These are phyloP conservation scores for Prosapia bicincta DNA, from an alignment of 2,888 invertebrate species.

Conservation along the genomic window DNA sequence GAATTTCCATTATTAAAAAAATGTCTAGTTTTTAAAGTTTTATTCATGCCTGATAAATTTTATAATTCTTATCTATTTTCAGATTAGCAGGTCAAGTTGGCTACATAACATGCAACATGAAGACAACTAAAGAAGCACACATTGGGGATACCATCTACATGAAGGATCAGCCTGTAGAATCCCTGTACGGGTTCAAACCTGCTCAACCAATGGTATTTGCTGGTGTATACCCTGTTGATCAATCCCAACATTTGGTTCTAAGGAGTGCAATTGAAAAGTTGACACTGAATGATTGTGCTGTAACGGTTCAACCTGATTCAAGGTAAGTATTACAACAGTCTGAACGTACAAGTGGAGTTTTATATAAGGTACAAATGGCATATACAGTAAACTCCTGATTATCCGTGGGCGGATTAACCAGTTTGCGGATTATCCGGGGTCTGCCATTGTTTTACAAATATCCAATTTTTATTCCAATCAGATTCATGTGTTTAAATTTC, in stretches of 20 bases:
- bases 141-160: constrained; percentile 74
- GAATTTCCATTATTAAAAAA: no score
- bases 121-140: constrained; percentile 64
- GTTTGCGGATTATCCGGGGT: no score
- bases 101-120: constrained; percentile 78
- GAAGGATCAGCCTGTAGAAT: constrained; percentile 51
- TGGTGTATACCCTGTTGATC: constrained; percentile 88
- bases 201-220: constrained; percentile 82
- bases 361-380: no score
- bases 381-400: no score
- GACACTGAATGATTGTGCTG: constrained; percentile 91
- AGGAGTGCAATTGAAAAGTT: constrained; percentile 85
- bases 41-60: no score
- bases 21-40: no score
- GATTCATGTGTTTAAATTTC: no score
- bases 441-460: no score
- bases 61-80: background rate
- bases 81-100: constrained; percentile 91
- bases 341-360: no score
- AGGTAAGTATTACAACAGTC: no score
- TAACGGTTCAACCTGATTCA: constrained; percentile 73
- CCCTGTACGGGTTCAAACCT: constrained; percentile 61
- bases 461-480: no score
- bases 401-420: no score
- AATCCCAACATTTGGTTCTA: constrained; percentile 72